These are phyloP conservation scores for Neopelma chrysocephalum DNA, from an alignment of 2,797 vertebrate genomes.

Conservation along the genomic window DNA sequence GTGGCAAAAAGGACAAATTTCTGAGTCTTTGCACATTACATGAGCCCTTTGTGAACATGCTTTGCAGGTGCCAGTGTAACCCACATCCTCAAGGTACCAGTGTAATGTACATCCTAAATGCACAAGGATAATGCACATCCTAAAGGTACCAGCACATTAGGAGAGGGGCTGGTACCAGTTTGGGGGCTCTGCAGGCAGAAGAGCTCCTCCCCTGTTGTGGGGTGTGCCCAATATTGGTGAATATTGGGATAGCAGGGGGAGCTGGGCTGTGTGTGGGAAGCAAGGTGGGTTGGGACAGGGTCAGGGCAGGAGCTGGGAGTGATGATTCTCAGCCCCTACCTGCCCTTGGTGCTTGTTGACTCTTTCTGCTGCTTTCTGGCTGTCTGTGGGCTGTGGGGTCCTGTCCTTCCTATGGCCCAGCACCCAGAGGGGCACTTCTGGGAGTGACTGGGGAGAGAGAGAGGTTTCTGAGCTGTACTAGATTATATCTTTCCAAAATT, in stretches of 20 bases:
- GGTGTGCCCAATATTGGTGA: not conserved
- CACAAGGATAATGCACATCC: not conserved
- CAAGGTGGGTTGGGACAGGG: not conserved
- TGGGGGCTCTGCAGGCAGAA: not conserved
- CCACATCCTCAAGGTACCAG: not conserved
- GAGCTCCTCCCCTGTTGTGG: rapidly evolving
- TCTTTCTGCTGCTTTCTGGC: not conserved
- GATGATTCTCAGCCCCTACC: not conserved
- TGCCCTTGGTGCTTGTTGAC: not conserved
- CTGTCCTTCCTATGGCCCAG: not conserved
- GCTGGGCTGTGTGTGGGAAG: not conserved
- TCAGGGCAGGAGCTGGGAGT: not conserved
- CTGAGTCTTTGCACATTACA: not conserved
- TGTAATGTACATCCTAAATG: not conserved
- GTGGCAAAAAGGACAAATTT: not conserved
- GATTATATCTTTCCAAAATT: not conserved
- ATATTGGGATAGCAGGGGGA: rapidly evolving
- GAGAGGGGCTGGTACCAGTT: not conserved
- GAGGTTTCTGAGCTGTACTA: not conserved
- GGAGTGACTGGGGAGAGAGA: not conserved
- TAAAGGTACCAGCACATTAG: not conserved
- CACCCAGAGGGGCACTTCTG: not conserved
- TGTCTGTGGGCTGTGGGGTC: not conserved
- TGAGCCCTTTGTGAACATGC: not conserved
- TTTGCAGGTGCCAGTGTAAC: not conserved